Evolutionary conservation across 1,140 invertebrate species (phyloP).

Genomic region (Cotesia vestalis): DNA sequence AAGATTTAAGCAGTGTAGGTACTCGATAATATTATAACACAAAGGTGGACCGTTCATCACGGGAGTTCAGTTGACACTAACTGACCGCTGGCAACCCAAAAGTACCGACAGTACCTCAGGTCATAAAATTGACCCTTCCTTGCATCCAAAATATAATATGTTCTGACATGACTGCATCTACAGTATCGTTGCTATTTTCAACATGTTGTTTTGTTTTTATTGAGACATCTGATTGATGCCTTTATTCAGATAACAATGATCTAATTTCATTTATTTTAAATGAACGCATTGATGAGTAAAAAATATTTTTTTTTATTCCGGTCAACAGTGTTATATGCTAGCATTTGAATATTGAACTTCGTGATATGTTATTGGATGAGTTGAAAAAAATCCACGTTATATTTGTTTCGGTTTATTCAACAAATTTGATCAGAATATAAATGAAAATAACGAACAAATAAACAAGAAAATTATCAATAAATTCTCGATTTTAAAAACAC

Average conservation of each 20-base stretch:
- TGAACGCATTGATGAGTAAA: background rate
- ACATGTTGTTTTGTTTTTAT: background rate
- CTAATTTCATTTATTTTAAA: conserved; percentile 10
- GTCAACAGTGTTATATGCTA: conserved; percentile 10
- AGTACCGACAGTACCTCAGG: conserved; percentile 4
- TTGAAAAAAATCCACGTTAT: conserved; percentile 4
- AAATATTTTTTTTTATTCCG: conserved; percentile 5
- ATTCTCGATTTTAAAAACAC: too few relatives aligned
- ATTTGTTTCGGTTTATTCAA: background rate
- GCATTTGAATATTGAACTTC: conserved; percentile 21
- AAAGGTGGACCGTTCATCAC: conserved; percentile 1
- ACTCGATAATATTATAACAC: background rate
- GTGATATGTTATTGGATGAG: conserved; percentile 14
- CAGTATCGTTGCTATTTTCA: conserved; percentile 7
- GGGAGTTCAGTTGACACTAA: background rate
- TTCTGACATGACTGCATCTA: background rate
- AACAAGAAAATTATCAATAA: conserved; percentile 28
- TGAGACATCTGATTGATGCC: too few relatives aligned
- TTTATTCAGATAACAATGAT: background rate
- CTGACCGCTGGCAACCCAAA: conserved; percentile 8
- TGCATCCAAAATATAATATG: background rate
- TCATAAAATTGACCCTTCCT: conserved; percentile 10
- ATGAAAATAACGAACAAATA: conserved; percentile 9
- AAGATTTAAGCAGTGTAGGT: background rate
- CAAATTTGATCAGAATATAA: conserved; percentile 1